Evolutionary conservation across 2,113 vertebrate species (phyloP).

Genomic region (Laticauda laticaudata): DNA sequence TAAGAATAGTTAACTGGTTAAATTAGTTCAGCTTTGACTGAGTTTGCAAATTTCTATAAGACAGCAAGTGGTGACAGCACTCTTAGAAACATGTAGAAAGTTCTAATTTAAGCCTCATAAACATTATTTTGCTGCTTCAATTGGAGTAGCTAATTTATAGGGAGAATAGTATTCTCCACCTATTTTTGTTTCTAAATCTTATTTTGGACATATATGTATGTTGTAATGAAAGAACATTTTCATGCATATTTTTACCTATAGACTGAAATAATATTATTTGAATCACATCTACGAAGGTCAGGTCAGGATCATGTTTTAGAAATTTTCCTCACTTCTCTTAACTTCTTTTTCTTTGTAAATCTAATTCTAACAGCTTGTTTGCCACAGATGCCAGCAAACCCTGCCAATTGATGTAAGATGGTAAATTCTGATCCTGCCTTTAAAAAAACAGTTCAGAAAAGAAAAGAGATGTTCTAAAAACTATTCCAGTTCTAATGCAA

Average conservation of each 20-base stretch:
- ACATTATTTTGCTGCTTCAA: not conserved
- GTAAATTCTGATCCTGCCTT: not conserved
- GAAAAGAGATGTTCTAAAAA: not conserved
- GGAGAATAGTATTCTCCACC: not conserved
- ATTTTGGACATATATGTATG: not conserved
- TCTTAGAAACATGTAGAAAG: not conserved
- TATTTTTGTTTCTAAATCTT: not conserved
- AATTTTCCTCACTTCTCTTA: not conserved
- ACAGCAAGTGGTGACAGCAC: not conserved
- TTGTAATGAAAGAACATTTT: not conserved
- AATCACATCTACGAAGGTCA: not conserved
- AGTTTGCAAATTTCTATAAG: not conserved
- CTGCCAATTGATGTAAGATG: not conserved
- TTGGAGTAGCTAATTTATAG: not conserved
- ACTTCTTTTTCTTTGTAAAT: not conserved
- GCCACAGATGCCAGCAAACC: not conserved
- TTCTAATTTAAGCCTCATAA: not conserved
- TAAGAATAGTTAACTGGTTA: not conserved
- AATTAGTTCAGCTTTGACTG: not conserved
- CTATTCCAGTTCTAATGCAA: not conserved
- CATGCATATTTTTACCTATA: not conserved
- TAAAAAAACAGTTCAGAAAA: not conserved
- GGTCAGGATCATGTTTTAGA: not conserved
- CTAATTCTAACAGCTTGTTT: not conserved
- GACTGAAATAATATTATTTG: not conserved